Base-by-base conservation (phyloP, 2,888 invertebrate genomes). In the Abrostola tripartita region DNA sequence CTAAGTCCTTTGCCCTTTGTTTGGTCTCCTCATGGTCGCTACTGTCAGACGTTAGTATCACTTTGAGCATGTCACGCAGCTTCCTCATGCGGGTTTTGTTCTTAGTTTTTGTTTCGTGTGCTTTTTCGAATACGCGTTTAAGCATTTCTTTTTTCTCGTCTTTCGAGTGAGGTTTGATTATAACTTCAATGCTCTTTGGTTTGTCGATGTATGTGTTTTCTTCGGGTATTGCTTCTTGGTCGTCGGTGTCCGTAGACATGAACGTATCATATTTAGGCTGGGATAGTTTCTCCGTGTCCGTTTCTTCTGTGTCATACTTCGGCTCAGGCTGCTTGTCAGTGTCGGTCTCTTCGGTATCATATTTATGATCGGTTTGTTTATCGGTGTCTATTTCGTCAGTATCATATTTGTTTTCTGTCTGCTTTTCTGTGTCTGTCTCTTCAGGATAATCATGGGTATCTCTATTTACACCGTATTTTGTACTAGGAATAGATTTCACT, bases 11-110 rank as follows among this genome's bases (percentile, higher is more conserved):
- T 5, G 75, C 74, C 0, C 68, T 74, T 0, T 72, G 64, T 2
- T 75, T 74, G 0, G 74, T 60, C 4, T 88, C 83, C 0, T 86
- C 88, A 11, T 79, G 78, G 0, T 83, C 86, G 52, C 87, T 88
- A 44, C 86, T 90, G 47, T 90, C 89, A 1, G 87, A 88, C 10
- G 88, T 89, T 2, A 92, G 68, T 65, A 91, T 86, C 1, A 86
- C 76, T 64, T 87, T 87, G 5, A 92, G 72, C 78, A 88, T 85
- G 40, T 89, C 80, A 37, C 77, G 75, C 12, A 91, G 65, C 57
- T 85, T 78, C 57, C 79, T 83, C 41, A 88, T 79, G 36, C 83
- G 83, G 38, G 71, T 75, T 80, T 83, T 89, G 14, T 76, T 85
- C 40, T 87, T 87, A 4, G 70, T 71, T 60, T 83, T 84, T 5